These are phyloP conservation scores for Microcebus murinus DNA, from an alignment of 2,113 vertebrate species.

Conservation along the genomic window DNA sequence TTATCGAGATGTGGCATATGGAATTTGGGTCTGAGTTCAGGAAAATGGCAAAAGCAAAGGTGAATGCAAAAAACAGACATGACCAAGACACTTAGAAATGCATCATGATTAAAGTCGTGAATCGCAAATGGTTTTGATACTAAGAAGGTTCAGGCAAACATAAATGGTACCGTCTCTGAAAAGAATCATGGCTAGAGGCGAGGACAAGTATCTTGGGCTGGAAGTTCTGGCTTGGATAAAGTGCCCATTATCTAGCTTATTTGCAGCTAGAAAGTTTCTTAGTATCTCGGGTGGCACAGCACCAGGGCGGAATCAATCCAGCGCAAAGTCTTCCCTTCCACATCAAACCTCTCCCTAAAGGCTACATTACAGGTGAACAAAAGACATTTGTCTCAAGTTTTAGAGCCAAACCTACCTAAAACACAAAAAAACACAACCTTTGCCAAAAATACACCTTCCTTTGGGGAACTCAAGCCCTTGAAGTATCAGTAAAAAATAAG, in stretches of 20 bases:
- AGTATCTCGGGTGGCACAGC: not conserved
- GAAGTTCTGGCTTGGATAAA: not conserved
- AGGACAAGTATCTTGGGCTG: not conserved
- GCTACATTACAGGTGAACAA: not conserved
- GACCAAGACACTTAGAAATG: not conserved
- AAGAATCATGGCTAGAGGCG: not conserved
- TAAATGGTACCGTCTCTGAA: not conserved
- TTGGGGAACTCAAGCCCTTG: not conserved
- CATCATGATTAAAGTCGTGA: not conserved
- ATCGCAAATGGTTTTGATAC: not conserved
- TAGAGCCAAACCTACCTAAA: not conserved
- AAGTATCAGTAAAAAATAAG: not conserved
- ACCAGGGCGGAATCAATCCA: not conserved
- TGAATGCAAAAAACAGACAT: not conserved
- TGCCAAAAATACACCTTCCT: not conserved
- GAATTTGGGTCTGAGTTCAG: not conserved
- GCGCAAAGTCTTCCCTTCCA: not conserved
- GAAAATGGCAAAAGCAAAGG: not conserved
- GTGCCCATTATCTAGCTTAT: not conserved
- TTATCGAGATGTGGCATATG: not conserved
- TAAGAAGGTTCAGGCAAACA: conserved; percentile 1
- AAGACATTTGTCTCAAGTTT: not conserved
- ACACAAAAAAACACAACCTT: not conserved
- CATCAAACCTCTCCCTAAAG: conserved; percentile 18
- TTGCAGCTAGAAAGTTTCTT: not conserved